These are phyloP conservation scores for Cybosia mesomella DNA, from an alignment of 2,888 invertebrate genomes.

Conservation along the genomic window DNA sequence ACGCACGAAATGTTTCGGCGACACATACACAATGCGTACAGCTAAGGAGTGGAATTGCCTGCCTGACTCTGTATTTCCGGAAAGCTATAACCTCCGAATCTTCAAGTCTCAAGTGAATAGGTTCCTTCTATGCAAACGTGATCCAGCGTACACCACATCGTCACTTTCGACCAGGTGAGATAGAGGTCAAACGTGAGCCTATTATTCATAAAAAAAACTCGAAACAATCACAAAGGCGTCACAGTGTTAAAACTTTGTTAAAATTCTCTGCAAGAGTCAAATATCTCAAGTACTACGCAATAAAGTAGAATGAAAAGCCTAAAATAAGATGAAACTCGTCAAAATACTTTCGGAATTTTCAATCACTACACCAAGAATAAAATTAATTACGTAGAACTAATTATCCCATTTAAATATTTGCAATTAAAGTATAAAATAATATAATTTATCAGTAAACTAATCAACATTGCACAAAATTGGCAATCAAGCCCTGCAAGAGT, in stretches of 20 bases:
- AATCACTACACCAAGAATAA: not conserved
- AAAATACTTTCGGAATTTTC: not conserved
- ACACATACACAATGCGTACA: no score
- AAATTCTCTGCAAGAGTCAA: not conserved
- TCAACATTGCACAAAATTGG: slow-evolving; percentile 34
- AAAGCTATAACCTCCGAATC: no score
- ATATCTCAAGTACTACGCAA: not conserved
- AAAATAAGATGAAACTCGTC: not conserved
- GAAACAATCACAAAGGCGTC: not conserved
- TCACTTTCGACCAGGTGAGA: no score
- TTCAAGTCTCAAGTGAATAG: no score
- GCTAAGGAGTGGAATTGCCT: no score
- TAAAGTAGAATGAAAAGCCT: not conserved
- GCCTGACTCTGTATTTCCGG: no score
- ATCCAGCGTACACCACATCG: no score
- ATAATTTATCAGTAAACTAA: slow-evolving; percentile 34
- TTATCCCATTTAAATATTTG: slow-evolving; percentile 6
- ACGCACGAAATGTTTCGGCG: no score
- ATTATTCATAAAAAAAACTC: no score
- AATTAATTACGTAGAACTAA: not conserved
- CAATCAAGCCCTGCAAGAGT: not conserved
- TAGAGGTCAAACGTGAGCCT: no score
- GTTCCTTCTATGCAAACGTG: no score
- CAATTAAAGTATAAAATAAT: slow-evolving; percentile 19
- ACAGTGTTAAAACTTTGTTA: not conserved